Evolutionary conservation across 2,113 vertebrate species (phyloP).

Genomic region (Leptobrachium leishanense): DNA sequence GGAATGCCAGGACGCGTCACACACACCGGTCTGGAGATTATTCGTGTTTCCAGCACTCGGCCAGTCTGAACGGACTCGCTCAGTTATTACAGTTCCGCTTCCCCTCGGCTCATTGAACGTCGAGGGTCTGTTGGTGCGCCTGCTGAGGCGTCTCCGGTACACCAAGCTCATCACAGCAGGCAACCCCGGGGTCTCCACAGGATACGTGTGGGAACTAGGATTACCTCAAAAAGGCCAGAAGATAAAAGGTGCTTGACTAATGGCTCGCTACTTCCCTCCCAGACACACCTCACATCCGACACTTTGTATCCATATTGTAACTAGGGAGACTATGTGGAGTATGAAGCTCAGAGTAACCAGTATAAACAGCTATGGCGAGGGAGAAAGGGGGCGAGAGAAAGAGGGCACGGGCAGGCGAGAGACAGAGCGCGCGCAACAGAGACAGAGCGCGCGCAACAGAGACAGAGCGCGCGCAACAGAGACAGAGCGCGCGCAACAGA

Average conservation of each 20-base stretch:
- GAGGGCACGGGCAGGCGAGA: too few relatives aligned
- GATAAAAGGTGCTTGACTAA: slow-evolving; percentile 5
- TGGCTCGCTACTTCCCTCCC: slow-evolving; percentile 4
- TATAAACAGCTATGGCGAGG: too few relatives aligned
- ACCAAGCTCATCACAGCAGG: slow-evolving; percentile 30
- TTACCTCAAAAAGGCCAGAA: slow-evolving; percentile 14
- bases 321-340: too few relatives aligned
- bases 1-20: too few relatives aligned
- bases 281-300: background rate
- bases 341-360: too few relatives aligned
- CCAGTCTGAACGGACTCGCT: background rate
- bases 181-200: background rate
- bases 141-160: slow-evolving; percentile 20
- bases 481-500: too few relatives aligned
- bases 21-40: too few relatives aligned
- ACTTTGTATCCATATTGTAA: too few relatives aligned
- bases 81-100: background rate
- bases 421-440: too few relatives aligned
- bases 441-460: too few relatives aligned
- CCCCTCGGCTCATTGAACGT: background rate
- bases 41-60: background rate
- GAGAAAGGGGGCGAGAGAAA: too few relatives aligned
- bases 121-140: background rate
- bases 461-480: too few relatives aligned
- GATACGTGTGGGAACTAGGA: slow-evolving; percentile 21